These are phyloP conservation scores for Bradynema listronoti DNA, from an alignment of 1,140 invertebrate genomes.

Conservation along the genomic window DNA sequence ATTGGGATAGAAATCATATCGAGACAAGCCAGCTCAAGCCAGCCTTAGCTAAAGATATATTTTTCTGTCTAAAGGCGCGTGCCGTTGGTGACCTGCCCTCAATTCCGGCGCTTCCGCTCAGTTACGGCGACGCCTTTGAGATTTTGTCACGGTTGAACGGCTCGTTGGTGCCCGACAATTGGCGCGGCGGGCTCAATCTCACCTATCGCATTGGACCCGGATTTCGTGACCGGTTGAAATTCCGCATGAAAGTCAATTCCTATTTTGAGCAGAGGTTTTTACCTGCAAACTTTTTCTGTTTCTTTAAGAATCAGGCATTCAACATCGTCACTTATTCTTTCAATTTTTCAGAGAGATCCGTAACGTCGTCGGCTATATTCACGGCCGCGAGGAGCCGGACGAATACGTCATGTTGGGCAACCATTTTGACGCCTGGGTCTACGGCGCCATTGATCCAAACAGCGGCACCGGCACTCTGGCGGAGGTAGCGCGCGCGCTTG, in stretches of 20 bases:
- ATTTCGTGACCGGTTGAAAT: slow-evolving; percentile 19
- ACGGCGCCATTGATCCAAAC: slow-evolving; percentile 56
- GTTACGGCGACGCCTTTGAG: slow-evolving; percentile 51
- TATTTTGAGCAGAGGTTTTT: slow-evolving; percentile 15
- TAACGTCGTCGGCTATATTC: slow-evolving; percentile 57
- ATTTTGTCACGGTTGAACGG: slow-evolving; percentile 41
- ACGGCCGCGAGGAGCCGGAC: slow-evolving; percentile 57
- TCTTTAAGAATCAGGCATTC: neutral
- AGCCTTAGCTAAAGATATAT: neutral
- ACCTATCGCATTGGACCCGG: slow-evolving; percentile 51
- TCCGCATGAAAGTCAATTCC: slow-evolving; percentile 44
- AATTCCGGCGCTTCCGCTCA: slow-evolving; percentile 53
- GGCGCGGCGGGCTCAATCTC: slow-evolving; percentile 56
- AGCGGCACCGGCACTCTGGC: slow-evolving; percentile 61
- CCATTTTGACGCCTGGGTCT: slow-evolving; percentile 65
- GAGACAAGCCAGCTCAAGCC: neutral
- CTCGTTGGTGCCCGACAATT: slow-evolving; percentile 32
- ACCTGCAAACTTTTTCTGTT: neutral
- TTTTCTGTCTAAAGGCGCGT: slow-evolving; percentile 19
- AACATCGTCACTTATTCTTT: slow-evolving; percentile 7
- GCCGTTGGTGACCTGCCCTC: slow-evolving; percentile 30
- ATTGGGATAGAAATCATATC: no score
- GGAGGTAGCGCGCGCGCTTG: slow-evolving; percentile 62
- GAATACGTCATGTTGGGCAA: slow-evolving; percentile 65
- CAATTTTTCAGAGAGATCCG: slow-evolving; percentile 42